Percentiles rank a stretch among this genome's conserved stretches.
phyloP scores from a whole-genome alignment of 2,113 vertebrate species.

The Pluvianellus socialis region DNA sequence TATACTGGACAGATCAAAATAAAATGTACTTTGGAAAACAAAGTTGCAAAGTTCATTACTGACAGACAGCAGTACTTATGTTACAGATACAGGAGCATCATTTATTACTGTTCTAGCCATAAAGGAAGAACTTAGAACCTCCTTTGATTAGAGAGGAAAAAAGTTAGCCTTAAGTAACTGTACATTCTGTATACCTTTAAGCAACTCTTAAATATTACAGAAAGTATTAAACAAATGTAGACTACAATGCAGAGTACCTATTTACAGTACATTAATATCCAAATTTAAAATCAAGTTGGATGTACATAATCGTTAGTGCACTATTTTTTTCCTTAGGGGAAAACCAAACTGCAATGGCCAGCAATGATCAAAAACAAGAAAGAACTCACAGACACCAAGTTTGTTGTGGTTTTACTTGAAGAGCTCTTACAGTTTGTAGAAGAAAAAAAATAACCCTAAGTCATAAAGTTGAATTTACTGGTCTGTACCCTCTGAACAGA shows the following conservation, averaged over 20 bases:
- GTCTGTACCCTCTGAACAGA: conserved; percentile 64
- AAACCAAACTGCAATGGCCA: conserved; percentile 65
- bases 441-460: neutral
- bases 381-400: conserved; percentile 70
- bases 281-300: conserved; percentile 81
- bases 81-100: conserved; percentile 86
- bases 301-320: conserved; percentile 81
- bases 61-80: conserved; percentile 76
- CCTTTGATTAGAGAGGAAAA: conserved; percentile 65
- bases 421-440: conserved; percentile 58
- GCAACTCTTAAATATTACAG: conserved; percentile 90
- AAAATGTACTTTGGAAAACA: conserved; percentile 80
- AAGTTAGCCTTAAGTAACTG: conserved; percentile 86
- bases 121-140: conserved; percentile 80
- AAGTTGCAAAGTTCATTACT: conserved; percentile 76
- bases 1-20: conserved; percentile 79
- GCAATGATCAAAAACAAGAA: conserved; percentile 68
- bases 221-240: conserved; percentile 90
- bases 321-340: conserved; percentile 64
- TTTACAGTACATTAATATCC: conserved; percentile 92
- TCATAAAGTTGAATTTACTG: conserved; percentile 51
- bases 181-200: conserved; percentile 90
- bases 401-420: conserved; percentile 70
- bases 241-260: conserved; percentile 94
- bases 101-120: conserved; percentile 88